A percentile compares a stretch with the other conserved stretches of the same genome.
These are phyloP conservation scores for Rissa tridactyla DNA, from an alignment of 2,113 vertebrate genomes.

Conservation along the genomic window DNA sequence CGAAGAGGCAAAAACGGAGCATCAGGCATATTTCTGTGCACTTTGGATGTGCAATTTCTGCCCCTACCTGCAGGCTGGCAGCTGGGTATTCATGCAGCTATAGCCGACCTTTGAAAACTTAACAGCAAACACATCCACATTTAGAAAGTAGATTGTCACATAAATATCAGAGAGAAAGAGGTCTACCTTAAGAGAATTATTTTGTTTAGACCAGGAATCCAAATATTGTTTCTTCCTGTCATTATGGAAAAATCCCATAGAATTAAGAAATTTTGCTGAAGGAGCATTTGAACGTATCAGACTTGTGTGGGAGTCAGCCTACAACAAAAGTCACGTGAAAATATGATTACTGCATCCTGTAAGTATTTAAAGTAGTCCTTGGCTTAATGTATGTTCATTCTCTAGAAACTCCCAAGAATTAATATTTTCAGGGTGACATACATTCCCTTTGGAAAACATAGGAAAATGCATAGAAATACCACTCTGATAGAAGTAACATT, in stretches of 20 bases:
- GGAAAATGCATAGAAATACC: background rate
- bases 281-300: background rate
- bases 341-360: background rate
- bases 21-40: fast-evolving
- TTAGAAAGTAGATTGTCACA: background rate
- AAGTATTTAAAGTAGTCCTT: background rate
- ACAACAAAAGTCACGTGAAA: background rate
- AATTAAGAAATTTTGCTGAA: background rate
- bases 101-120: background rate
- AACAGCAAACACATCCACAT: background rate
- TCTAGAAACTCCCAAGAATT: background rate
- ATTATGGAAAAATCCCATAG: background rate
- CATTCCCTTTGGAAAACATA: background rate
- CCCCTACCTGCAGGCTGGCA: background rate
- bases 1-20: background rate
- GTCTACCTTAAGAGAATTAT: background rate
- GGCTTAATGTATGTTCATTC: background rate
- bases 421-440: background rate
- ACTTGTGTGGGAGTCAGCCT: background rate
- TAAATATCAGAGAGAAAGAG: background rate
- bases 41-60: background rate
- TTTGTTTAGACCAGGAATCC: background rate
- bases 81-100: background rate
- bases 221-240: background rate
- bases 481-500: background rate